Percentiles rank a stretch among this genome's conserved stretches.
phyloP scores from a whole-genome alignment of 2,797 vertebrate species.

The Merluccius polli region DNA sequence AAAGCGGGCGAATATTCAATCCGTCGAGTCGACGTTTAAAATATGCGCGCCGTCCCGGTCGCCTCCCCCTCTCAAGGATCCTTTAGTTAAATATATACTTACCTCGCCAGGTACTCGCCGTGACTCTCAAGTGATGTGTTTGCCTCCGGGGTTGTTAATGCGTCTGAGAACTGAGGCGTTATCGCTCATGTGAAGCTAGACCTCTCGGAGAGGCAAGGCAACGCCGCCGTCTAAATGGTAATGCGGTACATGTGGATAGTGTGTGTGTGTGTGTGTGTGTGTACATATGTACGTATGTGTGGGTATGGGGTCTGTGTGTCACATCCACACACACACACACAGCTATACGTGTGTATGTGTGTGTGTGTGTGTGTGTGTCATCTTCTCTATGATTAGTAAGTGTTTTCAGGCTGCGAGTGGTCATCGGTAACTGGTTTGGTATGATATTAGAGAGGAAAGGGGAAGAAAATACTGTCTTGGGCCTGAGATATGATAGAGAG shows the following conservation, averaged over 20 bases:
- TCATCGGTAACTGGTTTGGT: slow-evolving; percentile 49
- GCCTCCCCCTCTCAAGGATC: neutral
- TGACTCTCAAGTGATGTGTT: neutral
- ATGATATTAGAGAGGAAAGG: slow-evolving; percentile 38
- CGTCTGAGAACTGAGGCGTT: slow-evolving; percentile 29
- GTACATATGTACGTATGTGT: slow-evolving; percentile 1
- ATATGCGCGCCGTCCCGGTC: neutral
- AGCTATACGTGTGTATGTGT: neutral
- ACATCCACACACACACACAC: too few species aligned
- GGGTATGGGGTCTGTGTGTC: too few species aligned
- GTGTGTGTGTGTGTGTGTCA: neutral
- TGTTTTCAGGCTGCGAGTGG: slow-evolving; percentile 42
- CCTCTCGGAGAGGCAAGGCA: slow-evolving; percentile 30
- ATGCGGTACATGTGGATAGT: slow-evolving; percentile 20
- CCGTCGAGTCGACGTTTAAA: too few species aligned
- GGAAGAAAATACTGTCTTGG: slow-evolving; percentile 9
- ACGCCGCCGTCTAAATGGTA: slow-evolving; percentile 43
- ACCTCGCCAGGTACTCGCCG: neutral
- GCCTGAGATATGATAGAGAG: neutral
- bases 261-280: slow-evolving; percentile 21
- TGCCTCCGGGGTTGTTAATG: neutral
- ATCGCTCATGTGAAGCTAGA: slow-evolving; percentile 38
- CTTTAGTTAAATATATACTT: neutral
- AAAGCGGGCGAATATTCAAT: neutral
- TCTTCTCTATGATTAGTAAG: neutral